Conservation (phyloP, 2,888 invertebrate genomes). For the Trachelus iudaicus region DNA sequence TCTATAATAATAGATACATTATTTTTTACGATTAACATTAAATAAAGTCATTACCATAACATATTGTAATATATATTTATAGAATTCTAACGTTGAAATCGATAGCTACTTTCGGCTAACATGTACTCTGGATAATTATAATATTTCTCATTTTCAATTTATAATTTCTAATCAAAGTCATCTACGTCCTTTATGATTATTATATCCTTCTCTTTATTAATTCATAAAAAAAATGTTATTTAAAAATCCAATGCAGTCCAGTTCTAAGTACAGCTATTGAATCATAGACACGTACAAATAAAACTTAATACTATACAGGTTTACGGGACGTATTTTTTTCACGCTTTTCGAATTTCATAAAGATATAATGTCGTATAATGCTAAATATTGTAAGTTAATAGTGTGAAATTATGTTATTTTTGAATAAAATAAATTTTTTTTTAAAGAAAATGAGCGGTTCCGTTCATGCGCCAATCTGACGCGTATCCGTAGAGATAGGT, state of each 20-base stretch:
- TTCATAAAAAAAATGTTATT: neutral
- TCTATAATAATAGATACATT: slow-evolving; percentile 67
- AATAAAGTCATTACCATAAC: neutral
- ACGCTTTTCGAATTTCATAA: too few species aligned
- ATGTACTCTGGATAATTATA: neutral
- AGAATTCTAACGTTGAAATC: neutral
- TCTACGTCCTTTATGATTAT: neutral
- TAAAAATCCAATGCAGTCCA: neutral
- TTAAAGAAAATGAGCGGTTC: too few species aligned
- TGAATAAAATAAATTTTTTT: too few species aligned
- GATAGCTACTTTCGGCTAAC: neutral
- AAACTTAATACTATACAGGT: neutral
- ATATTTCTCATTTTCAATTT: neutral
- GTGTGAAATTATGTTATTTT: too few species aligned
- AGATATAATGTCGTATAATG: too few species aligned
- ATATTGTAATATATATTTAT: neutral
- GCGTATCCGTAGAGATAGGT: too few species aligned
- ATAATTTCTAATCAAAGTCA: neutral
- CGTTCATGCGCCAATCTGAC: too few species aligned
- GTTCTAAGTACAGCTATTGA: neutral
- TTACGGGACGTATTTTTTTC: too few species aligned
- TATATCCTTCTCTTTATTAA: neutral
- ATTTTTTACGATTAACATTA: slow-evolving; percentile 10
- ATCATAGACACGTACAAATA: neutral
- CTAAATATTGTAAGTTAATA: too few species aligned